Evolutionary conservation across 2,888 invertebrate species (phyloP).

Genomic region (Trissonchulus sp.): DNA sequence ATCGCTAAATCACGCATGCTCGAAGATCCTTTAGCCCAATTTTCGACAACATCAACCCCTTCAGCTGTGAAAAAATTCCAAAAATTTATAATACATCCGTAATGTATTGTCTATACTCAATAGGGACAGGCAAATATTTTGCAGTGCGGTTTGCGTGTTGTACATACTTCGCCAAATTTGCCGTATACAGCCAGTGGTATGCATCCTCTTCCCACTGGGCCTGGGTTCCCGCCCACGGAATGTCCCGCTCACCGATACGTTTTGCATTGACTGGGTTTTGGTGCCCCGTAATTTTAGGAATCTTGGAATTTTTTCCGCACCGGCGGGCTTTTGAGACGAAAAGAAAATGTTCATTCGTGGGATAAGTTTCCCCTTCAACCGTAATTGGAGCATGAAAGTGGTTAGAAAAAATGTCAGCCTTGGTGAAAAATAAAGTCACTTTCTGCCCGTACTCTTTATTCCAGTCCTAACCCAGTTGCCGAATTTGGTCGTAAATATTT

Average conservation of each 20-base stretch:
- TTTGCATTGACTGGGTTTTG: background rate
- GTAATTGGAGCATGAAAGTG: background rate
- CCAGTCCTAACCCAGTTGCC: too few relatives aligned
- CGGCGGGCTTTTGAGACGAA: background rate
- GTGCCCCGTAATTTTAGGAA: background rate
- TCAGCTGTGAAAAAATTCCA: background rate
- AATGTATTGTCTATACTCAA: background rate
- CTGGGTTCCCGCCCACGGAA: background rate
- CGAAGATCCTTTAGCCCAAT: background rate
- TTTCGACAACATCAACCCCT: background rate
- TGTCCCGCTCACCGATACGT: background rate
- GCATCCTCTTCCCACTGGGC: constrained; percentile 13
- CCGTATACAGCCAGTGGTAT: background rate
- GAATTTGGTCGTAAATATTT: too few relatives aligned
- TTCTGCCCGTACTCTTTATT: too few relatives aligned
- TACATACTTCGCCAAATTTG: background rate
- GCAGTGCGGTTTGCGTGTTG: background rate
- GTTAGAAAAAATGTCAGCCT: background rate
- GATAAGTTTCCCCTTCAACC: background rate
- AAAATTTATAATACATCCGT: background rate
- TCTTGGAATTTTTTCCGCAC: background rate
- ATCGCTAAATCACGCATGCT: background rate
- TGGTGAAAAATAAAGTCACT: background rate
- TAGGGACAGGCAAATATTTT: background rate
- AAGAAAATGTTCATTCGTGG: constrained; percentile 20